Evolutionary conservation across 2,797 vertebrate genomes (phyloP).

Genomic region (Thripadectes ignobilis): DNA sequence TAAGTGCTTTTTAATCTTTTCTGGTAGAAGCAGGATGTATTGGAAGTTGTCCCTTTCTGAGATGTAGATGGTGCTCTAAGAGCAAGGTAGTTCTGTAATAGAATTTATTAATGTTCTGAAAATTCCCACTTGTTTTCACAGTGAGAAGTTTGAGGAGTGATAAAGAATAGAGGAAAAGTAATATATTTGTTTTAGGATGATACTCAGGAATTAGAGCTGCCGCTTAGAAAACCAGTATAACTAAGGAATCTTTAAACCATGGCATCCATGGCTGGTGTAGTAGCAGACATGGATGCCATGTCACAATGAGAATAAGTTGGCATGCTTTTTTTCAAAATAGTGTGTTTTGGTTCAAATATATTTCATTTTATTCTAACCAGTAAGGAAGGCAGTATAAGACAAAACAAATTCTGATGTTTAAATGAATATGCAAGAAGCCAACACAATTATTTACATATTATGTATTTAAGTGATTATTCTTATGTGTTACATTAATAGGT

Average conservation of each 20-base stretch:
- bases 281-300: not conserved
- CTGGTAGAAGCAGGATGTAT: not conserved
- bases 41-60: not conserved
- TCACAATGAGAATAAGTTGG: not conserved
- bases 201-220: not conserved
- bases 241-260: not conserved
- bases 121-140: not conserved
- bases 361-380: not conserved
- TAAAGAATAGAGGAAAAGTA: not conserved
- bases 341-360: not conserved
- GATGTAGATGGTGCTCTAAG: not conserved
- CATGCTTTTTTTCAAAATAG: not conserved
- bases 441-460: not conserved
- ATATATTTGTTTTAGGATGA: not conserved
- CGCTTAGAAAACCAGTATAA: not conserved
- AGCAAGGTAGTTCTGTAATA: not conserved
- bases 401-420: not conserved
- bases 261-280: not conserved
- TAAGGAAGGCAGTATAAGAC: not conserved
- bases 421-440: not conserved
- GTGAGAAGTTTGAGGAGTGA: not conserved
- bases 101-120: not conserved
- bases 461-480: not conserved
- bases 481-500: not conserved
- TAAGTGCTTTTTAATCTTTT: not conserved